Conservation (phyloP, 2,888 invertebrate species). For the Podabrus alpinus region DNA sequence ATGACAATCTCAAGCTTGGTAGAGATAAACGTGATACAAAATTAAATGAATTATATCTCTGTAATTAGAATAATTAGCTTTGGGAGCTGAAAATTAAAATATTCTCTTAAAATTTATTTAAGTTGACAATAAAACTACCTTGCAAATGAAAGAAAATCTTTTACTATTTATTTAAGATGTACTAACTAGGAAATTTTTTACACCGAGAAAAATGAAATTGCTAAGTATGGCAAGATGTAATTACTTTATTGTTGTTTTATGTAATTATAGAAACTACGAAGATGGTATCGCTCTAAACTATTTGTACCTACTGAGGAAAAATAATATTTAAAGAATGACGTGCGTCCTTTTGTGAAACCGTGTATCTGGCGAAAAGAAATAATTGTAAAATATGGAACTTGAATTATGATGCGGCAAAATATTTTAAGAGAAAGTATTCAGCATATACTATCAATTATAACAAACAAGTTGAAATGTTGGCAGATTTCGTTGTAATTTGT, state of each 20-base stretch:
- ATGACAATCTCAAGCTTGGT: background rate
- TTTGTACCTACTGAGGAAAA: too few species aligned
- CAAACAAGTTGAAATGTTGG: slow-evolving; percentile 10
- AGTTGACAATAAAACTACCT: too few species aligned
- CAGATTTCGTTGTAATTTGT: slow-evolving; percentile 7
- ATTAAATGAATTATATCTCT: background rate
- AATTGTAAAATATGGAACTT: background rate
- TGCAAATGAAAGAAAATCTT: too few species aligned
- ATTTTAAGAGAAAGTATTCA: background rate
- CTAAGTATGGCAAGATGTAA: too few species aligned
- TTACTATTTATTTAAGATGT: too few species aligned
- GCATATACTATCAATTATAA: slow-evolving; percentile 1
- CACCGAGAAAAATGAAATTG: too few species aligned
- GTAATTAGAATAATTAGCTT: background rate
- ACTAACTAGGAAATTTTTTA: too few species aligned
- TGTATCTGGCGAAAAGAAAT: background rate
- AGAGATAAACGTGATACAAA: background rate
- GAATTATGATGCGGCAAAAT: background rate
- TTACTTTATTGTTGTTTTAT: too few species aligned
- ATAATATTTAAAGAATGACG: background rate
- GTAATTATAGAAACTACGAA: too few species aligned
- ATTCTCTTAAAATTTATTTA: too few species aligned
- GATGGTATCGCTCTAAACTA: background rate
- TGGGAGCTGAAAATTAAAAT: too few species aligned
- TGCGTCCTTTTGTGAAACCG: background rate